phyloP scores from a whole-genome alignment of 2,888 invertebrate species.

The Ametastegia equiseti region DNA sequence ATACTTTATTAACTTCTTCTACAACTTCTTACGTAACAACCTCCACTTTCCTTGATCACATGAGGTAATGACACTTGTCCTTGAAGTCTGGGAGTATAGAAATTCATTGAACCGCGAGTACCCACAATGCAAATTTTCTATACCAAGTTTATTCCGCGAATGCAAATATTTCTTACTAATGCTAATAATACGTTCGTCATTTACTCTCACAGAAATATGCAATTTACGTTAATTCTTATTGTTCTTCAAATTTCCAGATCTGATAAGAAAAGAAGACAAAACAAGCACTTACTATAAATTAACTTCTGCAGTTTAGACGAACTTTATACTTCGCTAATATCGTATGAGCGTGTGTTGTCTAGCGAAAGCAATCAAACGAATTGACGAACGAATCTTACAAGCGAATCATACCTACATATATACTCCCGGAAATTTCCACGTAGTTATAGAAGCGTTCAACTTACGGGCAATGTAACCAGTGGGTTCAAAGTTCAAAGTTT shows the following conservation, averaged over 20 bases:
- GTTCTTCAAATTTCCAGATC: no score
- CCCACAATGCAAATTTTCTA: background rate
- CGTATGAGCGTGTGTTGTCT: background rate
- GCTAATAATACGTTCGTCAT: no score
- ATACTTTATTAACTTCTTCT: background rate
- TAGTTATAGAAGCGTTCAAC: background rate
- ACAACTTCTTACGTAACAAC: constrained; percentile 21
- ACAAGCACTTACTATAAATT: no score
- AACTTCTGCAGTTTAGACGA: background rate
- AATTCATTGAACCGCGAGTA: background rate
- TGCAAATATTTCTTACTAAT: no score
- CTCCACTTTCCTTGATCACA: constrained; percentile 32
- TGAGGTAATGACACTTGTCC: constrained; percentile 18
- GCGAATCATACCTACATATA: background rate
- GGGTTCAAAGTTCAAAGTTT: constrained; percentile 36
- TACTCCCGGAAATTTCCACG: background rate
- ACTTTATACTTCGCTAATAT: background rate
- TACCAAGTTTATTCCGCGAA: background rate
- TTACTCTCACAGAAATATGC: no score
- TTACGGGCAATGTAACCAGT: background rate
- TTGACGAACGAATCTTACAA: background rate
- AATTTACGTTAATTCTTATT: no score
- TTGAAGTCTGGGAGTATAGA: background rate
- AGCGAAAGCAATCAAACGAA: background rate
- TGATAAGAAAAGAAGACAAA: no score